These are phyloP conservation scores for Araneus ventricosus DNA, from an alignment of 1,140 invertebrate genomes.

Conservation along the genomic window DNA sequence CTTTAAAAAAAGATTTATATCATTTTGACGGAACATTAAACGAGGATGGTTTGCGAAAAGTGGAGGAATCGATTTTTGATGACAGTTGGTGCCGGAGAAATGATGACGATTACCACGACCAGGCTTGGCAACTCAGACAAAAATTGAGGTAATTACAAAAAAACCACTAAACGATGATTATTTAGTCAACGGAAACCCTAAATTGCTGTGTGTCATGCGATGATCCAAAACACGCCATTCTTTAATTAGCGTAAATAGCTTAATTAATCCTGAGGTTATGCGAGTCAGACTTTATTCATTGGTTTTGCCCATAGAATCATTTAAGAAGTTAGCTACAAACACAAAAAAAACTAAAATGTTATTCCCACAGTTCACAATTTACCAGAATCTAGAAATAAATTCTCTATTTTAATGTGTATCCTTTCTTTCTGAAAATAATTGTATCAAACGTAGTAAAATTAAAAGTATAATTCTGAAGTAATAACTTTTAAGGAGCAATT, in stretches of 20 bases:
- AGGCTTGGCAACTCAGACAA: slow-evolving; percentile 54
- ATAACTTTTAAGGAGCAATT: no score
- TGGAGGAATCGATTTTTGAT: slow-evolving; percentile 65
- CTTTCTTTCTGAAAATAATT: no score
- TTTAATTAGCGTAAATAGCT: not conserved
- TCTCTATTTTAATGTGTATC: no score
- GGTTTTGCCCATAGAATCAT: not conserved
- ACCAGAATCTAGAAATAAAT: no score
- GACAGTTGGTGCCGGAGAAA: slow-evolving; percentile 64
- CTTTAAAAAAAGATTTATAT: slow-evolving; percentile 57
- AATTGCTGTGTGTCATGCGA: not conserved
- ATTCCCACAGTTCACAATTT: no score
- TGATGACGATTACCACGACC: slow-evolving; percentile 50
- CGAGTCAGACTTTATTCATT: not conserved
- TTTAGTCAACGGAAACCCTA: not conserved
- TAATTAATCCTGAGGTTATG: not conserved
- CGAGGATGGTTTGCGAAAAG: slow-evolving; percentile 56
- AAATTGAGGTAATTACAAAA: slow-evolving; percentile 44
- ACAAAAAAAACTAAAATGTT: no score
- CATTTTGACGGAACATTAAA: slow-evolving; percentile 73
- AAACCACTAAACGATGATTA: not conserved
- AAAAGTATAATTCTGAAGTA: no score
- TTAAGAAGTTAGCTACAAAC: not conserved
- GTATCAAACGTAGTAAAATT: no score
- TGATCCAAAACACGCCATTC: not conserved